Base-by-base conservation (phyloP, 37 sponge, comb jelly and placozoan genomes). In the Trichoplax adhaerens region DNA sequence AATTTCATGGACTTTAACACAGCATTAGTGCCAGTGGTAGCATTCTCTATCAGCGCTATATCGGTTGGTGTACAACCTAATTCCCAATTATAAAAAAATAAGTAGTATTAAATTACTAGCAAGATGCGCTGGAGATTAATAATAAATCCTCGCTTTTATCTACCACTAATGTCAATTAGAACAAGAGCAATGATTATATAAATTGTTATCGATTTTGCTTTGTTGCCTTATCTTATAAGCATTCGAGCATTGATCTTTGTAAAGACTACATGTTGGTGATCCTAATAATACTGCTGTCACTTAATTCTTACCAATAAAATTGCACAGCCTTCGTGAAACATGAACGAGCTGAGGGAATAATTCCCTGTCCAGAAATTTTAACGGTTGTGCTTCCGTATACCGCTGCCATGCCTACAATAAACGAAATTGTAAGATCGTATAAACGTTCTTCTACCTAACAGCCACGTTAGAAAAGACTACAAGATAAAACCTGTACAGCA, bases 21-120 rank as follows among this genome's bases (percentile, higher is more conserved):
- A 58, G 82, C 64, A 48, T 74, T 80, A 52, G 56, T 79, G 0
- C 81, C 93, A 48, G 76, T 77, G 4, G 93, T 87, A 5, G 71
- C 88, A 74, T 91, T 91, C 2, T 83, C 83, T 46, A 91, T 76
- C 52, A 91, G 77, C 5, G 85, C 85, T 12, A 91, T 1, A 56
- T 84, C 82, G 29, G 68, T 50, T 1, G 85, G 83, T 56, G 75
- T 76, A 69, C 70, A 68, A 70, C 79, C 90, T 87, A 10, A 69
- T 29, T 29, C 29, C 29, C 29, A 29, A 29, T 29, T 29, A 29
- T 29, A 29, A 29, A 29, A 29, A 29, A 29, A 29, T 29, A 29
- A 29, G 29, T 29, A 29, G 29, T 29, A 29, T 29, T 29, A 29
- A 29, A 29, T 29, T 29, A 29, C 29, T 29, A 29, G 29, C 29